Evolutionary conservation across 1,140 invertebrate species (phyloP), one percentile per base, ranked within the genome.

Genomic region (Holotrichia oblita): DNA sequence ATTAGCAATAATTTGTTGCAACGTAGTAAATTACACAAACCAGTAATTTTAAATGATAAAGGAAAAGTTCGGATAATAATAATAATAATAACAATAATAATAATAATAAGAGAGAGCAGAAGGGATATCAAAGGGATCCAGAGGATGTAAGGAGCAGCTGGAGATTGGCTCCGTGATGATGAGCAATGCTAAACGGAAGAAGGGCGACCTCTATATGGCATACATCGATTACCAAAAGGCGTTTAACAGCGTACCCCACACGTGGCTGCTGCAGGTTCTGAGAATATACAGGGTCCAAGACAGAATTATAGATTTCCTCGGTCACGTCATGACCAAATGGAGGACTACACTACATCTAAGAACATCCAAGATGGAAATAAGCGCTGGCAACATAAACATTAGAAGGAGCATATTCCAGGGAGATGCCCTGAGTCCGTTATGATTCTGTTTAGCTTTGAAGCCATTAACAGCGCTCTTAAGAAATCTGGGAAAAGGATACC

Each of bases 341-440:
- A 74, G 40, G 12, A 75, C 72, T 48, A 78, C 22, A 41, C 72
- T 78, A 3, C 40, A 24, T 48, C n/a, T 48, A 48, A 48, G 7
- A 6, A 48, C 44, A 48, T 2, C n/a, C 7, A 48, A 10, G n/a
- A 48, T 17, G 20, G 9, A 41, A 73, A 40, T 73, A 78, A 73
- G 61, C 8, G 79, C 81, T 8, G 40, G 77, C 6, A 40, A n/a
- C 0, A 80, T 82, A 55, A 72, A 75, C 61, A 83, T 83, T 24
- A 77, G 78, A 42, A 41, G 81, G 48, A 79, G 82, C 10, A 81
- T 83, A 14, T 82, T 82, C 24, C 82, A 83, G 55, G 81, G 80
- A 27, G 82, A 83, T 40, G 73, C 80, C 3, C 40, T 82, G 2
- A 82, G 81, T 42, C 79, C 81, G 0, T 40, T 83, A 1, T 83